Conservation (phyloP, 2,797 vertebrate species). For the Esox lucius region DNA sequence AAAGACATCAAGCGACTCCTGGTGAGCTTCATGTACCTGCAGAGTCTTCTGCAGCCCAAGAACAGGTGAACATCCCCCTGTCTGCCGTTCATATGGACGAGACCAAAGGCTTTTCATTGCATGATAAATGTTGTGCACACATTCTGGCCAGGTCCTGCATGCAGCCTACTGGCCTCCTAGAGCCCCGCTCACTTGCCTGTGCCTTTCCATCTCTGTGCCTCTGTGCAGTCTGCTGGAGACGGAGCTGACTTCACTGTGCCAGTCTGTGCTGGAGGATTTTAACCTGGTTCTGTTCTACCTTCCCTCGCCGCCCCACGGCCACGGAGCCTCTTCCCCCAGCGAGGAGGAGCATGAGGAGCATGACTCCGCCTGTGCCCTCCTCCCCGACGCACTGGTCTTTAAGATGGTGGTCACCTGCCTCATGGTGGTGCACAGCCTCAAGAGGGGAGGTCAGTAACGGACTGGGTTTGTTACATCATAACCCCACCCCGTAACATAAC, state of each 20-base stretch:
- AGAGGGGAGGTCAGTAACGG: constrained; percentile 85
- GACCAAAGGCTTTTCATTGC: background rate
- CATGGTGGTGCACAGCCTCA: constrained; percentile 96
- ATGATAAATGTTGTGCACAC: too few species aligned
- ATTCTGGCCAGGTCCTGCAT: too few species aligned
- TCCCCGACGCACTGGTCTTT: constrained; percentile 91
- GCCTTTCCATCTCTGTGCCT: background rate
- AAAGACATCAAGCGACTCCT: constrained; percentile 95
- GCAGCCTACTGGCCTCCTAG: too few species aligned
- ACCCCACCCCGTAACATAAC: too few species aligned
- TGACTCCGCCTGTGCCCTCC: constrained; percentile 82
- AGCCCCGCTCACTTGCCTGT: background rate
- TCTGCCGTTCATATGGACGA: background rate
- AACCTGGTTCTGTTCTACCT: constrained; percentile 97
- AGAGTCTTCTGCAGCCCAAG: constrained; percentile 94
- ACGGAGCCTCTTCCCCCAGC: constrained; percentile 70
- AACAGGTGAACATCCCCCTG: constrained; percentile 80
- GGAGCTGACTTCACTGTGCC: constrained; percentile 92
- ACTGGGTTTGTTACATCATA: background rate
- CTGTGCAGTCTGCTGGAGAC: constrained; percentile 82
- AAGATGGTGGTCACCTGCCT: constrained; percentile 95
- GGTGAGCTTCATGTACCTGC: constrained; percentile 98
- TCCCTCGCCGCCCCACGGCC: constrained; percentile 74
- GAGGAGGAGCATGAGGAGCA: constrained; percentile 89
- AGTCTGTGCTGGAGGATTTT: constrained; percentile 96